Percentiles rank a stretch among this genome's conserved stretches.
These are phyloP conservation scores for Agapostemon virescens DNA, from an alignment of 2,888 invertebrate species.

Conservation along the genomic window DNA sequence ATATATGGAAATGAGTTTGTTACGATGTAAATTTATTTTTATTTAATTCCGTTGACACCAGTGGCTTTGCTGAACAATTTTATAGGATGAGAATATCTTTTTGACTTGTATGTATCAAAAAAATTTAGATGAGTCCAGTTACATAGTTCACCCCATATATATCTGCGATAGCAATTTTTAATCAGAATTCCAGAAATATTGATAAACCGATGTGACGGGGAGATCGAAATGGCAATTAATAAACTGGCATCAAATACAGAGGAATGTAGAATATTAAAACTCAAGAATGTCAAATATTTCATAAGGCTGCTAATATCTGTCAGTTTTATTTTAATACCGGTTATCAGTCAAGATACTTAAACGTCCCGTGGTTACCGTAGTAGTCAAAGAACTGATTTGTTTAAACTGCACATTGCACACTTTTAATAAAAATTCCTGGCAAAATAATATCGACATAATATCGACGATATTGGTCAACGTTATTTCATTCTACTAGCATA, in stretches of 20 bases:
- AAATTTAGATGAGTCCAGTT: background rate
- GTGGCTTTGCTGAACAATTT: background rate
- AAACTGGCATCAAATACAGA: conserved; percentile 8
- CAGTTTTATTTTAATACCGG: conserved; percentile 21
- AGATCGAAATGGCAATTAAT: conserved; percentile 43
- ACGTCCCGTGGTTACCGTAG: background rate
- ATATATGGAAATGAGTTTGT: background rate
- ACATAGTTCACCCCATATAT: background rate
- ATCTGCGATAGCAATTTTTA: conserved; percentile 29
- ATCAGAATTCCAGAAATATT: conserved; percentile 38
- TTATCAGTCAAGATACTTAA: background rate
- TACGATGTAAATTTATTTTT: background rate
- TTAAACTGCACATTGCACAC: no score
- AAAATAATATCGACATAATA: background rate
- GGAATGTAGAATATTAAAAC: conserved; percentile 48
- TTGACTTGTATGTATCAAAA: background rate
- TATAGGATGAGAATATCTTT: background rate
- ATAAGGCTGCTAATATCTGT: conserved; percentile 23
- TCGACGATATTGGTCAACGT: background rate
- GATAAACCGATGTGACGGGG: background rate
- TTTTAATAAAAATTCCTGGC: background rate
- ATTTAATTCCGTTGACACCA: background rate
- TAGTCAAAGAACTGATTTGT: background rate
- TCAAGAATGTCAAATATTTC: conserved; percentile 42
- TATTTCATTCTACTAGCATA: background rate